Evolutionary conservation across 2,888 invertebrate genomes (phyloP).

Genomic region (Plagodis pulveraria): DNA sequence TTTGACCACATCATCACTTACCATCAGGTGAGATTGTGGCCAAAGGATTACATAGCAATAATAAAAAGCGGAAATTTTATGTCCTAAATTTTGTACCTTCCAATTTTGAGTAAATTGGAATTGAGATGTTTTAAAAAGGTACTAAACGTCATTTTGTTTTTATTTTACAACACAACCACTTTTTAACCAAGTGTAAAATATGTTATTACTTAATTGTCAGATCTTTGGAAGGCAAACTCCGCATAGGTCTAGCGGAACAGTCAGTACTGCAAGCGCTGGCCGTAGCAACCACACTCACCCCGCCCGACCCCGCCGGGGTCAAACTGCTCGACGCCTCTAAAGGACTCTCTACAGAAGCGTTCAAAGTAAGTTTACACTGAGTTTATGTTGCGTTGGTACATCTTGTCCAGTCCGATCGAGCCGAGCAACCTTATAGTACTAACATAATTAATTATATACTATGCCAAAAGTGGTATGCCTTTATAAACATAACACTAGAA

Average conservation of each 20-base stretch:
- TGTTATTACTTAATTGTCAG: conserved; percentile 59
- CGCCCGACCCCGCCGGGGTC: conserved; percentile 86
- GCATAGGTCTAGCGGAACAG: conserved; percentile 98
- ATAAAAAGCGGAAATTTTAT: too few species aligned
- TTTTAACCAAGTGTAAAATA: not conserved
- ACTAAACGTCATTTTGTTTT: not conserved
- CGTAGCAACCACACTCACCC: conserved; percentile 92
- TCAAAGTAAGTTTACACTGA: conserved; percentile 84
- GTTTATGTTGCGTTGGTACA: not conserved
- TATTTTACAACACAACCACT: not conserved
- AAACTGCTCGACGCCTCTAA: conserved; percentile 87
- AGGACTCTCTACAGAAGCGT: conserved; percentile 86
- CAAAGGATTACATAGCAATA: too few species aligned
- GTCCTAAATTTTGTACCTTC: too few species aligned
- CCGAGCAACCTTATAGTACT: too few species aligned
- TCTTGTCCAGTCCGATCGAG: too few species aligned
- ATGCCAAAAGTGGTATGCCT: too few species aligned
- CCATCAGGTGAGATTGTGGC: too few species aligned
- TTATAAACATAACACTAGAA: too few species aligned
- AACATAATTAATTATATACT: too few species aligned
- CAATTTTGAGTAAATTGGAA: too few species aligned
- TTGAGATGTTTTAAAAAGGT: too few species aligned
- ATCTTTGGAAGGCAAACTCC: conserved; percentile 95
- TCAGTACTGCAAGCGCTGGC: conserved; percentile 96
- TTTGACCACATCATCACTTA: too few species aligned